Conservation (phyloP, 2,888 invertebrate species). For the Apotomis capreana region DNA sequence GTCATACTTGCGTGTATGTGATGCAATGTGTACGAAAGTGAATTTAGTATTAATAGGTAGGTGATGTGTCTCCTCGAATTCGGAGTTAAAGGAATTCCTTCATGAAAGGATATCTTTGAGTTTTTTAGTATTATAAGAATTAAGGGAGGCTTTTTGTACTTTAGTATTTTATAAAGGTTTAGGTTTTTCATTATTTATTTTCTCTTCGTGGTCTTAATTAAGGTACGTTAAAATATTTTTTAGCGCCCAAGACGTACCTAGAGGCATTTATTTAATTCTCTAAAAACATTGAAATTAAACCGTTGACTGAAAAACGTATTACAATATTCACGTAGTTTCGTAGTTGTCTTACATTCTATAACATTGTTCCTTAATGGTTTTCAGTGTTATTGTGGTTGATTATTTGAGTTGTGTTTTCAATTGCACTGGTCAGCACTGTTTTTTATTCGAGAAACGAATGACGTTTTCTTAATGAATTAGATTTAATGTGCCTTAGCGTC, state of each 20-base stretch:
- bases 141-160: slow-evolving; percentile 32
- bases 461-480: too few relatives aligned
- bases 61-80: slow-evolving; percentile 11
- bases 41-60: not conserved
- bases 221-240: not conserved
- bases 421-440: too few relatives aligned
- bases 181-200: slow-evolving; percentile 2
- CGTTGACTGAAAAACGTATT: not conserved
- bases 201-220: not conserved
- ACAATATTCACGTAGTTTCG: not conserved
- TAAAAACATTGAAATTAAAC: not conserved
- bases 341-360: not conserved
- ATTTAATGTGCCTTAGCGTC: too few relatives aligned
- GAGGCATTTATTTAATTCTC: not conserved
- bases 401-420: not conserved
- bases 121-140: slow-evolving; percentile 25
- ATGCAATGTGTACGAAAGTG: not conserved
- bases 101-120: not conserved
- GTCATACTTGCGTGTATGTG: slow-evolving; percentile 45
- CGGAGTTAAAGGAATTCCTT: not conserved
- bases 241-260: not conserved
- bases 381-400: not conserved
- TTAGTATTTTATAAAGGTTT: slow-evolving; percentile 2
- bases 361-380: not conserved
- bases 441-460: too few relatives aligned